Base-by-base conservation (phyloP, 2,797 vertebrate species). In the Siniperca undulata region DNA sequence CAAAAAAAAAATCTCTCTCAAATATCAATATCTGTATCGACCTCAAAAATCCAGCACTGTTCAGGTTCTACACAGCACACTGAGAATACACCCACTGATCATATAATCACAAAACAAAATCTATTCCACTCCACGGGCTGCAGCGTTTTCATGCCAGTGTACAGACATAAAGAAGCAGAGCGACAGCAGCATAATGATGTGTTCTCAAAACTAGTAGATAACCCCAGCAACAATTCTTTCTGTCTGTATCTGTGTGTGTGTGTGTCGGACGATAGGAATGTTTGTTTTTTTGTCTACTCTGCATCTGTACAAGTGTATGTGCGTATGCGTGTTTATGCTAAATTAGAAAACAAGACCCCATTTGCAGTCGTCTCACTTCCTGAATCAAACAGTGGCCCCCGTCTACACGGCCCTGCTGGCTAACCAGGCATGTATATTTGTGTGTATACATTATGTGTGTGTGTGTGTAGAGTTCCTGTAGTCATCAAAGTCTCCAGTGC, bases 401-500 rank as follows among this genome's bases (percentile, higher is more conserved):
- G 6, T 88, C 61, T 73, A 17, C 30, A n/a, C 2, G 22, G 17
- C 64, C 66, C 68, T 73, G 59, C 4, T 12, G 53, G 61, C 59
- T 42, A 68, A 81, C 77, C 8, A 36, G 52, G 27, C 19, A 2
- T 50, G 6, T 38, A 8, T 66, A 1, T 53, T 8, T 66, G 9
- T 58, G 13, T 55, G 24, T n/a, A 0, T 59, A 17, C 62, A 65
- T 60, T 42, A 9, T 74, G 36, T 67, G 9, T 56, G 20, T 76
- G 17, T 68, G 11, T 42, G 44, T 61, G 64, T 2, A 30, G 16
- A 72, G 40, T 66, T 50, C 46, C 58, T 3, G 24, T 36, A 70
- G 72, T 79, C 65, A 82, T 88, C 86, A 86, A 72, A 75, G 87
- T 73, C 77, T 80, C 42, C 65, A n/a, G 60, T 34, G 50, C 56